A percentile compares a stretch with the other conserved stretches of the same genome.
These are phyloP conservation scores for Bhutanitis thaidina DNA, from an alignment of 2,888 invertebrate genomes.

Conservation along the genomic window DNA sequence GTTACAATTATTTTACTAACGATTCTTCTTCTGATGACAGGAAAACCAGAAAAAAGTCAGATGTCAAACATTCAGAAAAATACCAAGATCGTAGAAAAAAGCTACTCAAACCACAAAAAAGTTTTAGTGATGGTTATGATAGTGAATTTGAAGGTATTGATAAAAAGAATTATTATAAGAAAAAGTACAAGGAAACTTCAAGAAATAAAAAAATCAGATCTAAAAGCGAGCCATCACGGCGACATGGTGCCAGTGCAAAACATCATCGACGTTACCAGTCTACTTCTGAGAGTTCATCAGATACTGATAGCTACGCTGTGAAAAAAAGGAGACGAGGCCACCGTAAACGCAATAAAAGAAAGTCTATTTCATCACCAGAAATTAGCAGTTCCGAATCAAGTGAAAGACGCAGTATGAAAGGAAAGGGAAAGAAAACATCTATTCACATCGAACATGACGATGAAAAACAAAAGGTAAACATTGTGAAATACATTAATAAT, in stretches of 20 bases:
- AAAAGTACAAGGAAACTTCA: conserved; percentile 41
- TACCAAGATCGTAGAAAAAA: conserved; percentile 58
- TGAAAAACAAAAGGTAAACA: conserved; percentile 69
- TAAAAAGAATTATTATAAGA: conserved; percentile 41
- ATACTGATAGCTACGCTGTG: conserved; percentile 51
- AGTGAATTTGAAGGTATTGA: conserved; percentile 54
- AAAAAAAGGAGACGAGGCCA: conserved; percentile 64
- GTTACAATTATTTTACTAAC: conserved; percentile 57
- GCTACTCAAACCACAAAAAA: conserved; percentile 57
- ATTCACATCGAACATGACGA: conserved; percentile 68
- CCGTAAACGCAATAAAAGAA: conserved; percentile 63
- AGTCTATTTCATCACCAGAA: conserved; percentile 61
- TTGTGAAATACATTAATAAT: conserved; percentile 64
- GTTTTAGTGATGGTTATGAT: conserved; percentile 76
- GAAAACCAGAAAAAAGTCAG: conserved; percentile 43
- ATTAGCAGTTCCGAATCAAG: conserved; percentile 69
- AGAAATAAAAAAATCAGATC: conserved; percentile 61
- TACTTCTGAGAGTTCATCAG: conserved; percentile 57
- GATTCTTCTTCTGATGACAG: conserved; percentile 70
- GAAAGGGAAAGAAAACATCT: conserved; percentile 69
- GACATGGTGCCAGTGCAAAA: conserved; percentile 48
- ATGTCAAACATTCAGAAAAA: conserved; percentile 47
- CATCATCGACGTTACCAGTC: conserved; percentile 49
- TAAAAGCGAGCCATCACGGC: conserved; percentile 68
- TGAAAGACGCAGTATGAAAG: conserved; percentile 61